phyloP scores from a whole-genome alignment of 1,140 invertebrate species.

The Listronotus bonariensis region DNA sequence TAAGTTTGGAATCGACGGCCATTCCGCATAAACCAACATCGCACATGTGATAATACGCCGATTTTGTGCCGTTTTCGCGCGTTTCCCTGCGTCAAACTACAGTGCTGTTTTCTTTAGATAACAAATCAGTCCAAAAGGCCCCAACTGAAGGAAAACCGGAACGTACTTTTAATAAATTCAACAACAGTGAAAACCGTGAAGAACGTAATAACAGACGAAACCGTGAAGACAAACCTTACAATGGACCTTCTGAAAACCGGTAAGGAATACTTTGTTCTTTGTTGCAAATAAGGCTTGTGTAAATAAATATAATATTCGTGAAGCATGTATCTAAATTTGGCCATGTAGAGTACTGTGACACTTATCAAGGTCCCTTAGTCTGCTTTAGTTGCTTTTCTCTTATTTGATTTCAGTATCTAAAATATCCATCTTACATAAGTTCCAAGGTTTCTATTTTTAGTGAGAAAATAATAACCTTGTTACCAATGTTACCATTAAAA shows the following conservation, averaged over 20 bases:
- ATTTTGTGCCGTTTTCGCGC: slow-evolving; percentile 3
- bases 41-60: slow-evolving; percentile 42
- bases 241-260: slow-evolving; percentile 52
- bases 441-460: no score
- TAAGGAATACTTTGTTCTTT: slow-evolving; percentile 30
- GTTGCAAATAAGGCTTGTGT: background rate
- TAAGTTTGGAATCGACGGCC: slow-evolving; percentile 56
- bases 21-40: slow-evolving; percentile 26
- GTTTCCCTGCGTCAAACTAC: slow-evolving; percentile 1
- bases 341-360: background rate
- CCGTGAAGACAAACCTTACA: slow-evolving; percentile 64
- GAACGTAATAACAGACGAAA: slow-evolving; percentile 76
- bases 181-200: slow-evolving; percentile 65
- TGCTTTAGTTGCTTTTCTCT: no score
- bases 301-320: background rate
- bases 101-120: slow-evolving; percentile 43
- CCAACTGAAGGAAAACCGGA: slow-evolving; percentile 50
- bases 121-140: slow-evolving; percentile 46
- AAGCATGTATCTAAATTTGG: background rate
- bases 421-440: no score
- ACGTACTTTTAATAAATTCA: slow-evolving; percentile 48
- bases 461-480: background rate
- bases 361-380: background rate
- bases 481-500: background rate
- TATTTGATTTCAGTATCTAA: background rate